These are phyloP conservation scores for Agonopterix heracliana DNA, from an alignment of 2,888 invertebrate genomes.

Conservation along the genomic window DNA sequence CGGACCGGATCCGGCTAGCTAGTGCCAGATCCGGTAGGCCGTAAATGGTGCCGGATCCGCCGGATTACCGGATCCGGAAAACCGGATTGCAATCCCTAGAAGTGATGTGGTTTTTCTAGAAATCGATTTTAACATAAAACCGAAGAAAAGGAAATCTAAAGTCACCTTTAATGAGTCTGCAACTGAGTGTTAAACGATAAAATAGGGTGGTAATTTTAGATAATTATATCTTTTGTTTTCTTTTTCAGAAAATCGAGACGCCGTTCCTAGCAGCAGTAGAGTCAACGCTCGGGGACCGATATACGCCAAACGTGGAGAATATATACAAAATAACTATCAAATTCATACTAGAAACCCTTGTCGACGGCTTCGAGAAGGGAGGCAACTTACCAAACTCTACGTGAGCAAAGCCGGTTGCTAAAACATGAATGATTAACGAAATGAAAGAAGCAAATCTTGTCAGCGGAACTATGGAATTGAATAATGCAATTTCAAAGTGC, in stretches of 20 bases:
- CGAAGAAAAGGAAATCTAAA: too few species aligned
- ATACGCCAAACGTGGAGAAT: slow-evolving; percentile 92
- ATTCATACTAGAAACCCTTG: slow-evolving; percentile 90
- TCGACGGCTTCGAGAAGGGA: slow-evolving; percentile 83
- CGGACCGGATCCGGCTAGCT: too few species aligned
- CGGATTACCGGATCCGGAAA: too few species aligned
- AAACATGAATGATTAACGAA: slow-evolving; percentile 1
- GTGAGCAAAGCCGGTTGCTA: slow-evolving; percentile 29
- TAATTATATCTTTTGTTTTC: too few species aligned
- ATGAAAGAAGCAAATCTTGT: background rate
- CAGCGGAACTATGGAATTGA: slow-evolving; percentile 16
- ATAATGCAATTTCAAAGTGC: slow-evolving; percentile 16
- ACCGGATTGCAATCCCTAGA: too few species aligned
- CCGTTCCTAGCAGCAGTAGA: slow-evolving; percentile 93
- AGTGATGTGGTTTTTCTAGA: too few species aligned
- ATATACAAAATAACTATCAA: slow-evolving; percentile 94
- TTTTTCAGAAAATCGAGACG: slow-evolving; percentile 88
- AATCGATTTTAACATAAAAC: too few species aligned
- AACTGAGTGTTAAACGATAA: too few species aligned
- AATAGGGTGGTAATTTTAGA: too few species aligned
- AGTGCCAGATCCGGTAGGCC: too few species aligned
- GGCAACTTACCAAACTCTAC: slow-evolving; percentile 44
- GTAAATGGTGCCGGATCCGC: too few species aligned
- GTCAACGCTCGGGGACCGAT: slow-evolving; percentile 90
- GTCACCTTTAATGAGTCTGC: too few species aligned